phyloP scores from a whole-genome alignment of 2,113 vertebrate species.

The Athene cunicularia region DNA sequence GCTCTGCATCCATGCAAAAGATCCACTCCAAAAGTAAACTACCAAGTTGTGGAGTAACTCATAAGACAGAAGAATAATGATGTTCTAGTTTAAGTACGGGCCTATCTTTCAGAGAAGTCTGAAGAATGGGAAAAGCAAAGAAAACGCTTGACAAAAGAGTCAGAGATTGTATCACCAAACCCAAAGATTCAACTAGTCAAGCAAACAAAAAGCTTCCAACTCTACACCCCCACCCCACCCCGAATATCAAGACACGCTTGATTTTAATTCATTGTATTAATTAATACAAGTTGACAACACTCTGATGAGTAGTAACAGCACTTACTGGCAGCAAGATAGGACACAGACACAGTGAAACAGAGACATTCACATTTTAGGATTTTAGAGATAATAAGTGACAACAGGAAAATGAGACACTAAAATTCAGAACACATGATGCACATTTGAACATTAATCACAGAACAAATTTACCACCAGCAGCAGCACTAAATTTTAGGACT shows the following conservation, averaged over 20 bases:
- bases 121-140: not conserved
- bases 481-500: not conserved
- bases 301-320: not conserved
- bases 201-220: not conserved
- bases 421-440: not conserved
- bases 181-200: not conserved
- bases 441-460: not conserved
- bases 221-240: accelerated
- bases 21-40: not conserved
- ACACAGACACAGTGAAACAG: not conserved
- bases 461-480: not conserved
- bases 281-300: not conserved
- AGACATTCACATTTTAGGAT: not conserved
- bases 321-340: not conserved
- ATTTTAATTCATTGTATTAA: not conserved
- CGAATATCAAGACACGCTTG: not conserved
- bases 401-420: not conserved
- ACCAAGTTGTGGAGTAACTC: not conserved
- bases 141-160: not conserved
- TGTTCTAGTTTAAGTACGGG: not conserved
- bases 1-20: not conserved
- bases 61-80: not conserved
- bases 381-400: not conserved
- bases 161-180: not conserved
- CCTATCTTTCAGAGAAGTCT: not conserved